Conservation (phyloP, 2,113 vertebrate species). For the Phalacrocorax carbo region DNA sequence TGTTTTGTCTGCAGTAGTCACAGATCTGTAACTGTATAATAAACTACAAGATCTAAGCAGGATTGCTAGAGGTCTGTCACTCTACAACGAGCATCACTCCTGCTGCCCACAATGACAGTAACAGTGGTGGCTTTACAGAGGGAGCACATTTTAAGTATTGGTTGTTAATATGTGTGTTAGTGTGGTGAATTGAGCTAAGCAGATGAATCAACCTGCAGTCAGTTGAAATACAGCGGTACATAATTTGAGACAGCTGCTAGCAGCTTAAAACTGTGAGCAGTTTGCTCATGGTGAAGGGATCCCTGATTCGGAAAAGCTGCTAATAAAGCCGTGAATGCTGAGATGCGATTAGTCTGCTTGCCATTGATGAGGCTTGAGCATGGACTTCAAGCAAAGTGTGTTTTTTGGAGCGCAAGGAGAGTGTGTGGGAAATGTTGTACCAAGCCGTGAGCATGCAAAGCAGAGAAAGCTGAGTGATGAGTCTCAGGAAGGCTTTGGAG, state of each 20-base stretch:
- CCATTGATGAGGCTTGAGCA: not conserved
- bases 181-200: not conserved
- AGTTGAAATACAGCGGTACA: not conserved
- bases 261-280: not conserved
- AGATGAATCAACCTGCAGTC: not conserved
- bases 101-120: not conserved
- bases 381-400: not conserved
- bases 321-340: not conserved
- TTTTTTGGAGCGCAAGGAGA: not conserved
- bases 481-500: not conserved
- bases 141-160: not conserved
- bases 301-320: not conserved
- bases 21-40: constrained; percentile 6
- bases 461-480: not conserved
- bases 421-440: not conserved
- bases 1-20: constrained; percentile 34
- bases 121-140: not conserved
- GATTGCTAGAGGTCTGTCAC: not conserved
- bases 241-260: not conserved
- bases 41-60: not conserved
- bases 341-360: not conserved
- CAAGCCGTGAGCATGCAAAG: not conserved
- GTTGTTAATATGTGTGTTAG: not conserved
- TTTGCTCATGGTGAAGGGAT: not conserved
- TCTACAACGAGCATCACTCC: not conserved